These are phyloP conservation scores for Pentamera pediparva DNA, from an alignment of 53 echinoderm and acorn worm genomes.

Conservation along the genomic window DNA sequence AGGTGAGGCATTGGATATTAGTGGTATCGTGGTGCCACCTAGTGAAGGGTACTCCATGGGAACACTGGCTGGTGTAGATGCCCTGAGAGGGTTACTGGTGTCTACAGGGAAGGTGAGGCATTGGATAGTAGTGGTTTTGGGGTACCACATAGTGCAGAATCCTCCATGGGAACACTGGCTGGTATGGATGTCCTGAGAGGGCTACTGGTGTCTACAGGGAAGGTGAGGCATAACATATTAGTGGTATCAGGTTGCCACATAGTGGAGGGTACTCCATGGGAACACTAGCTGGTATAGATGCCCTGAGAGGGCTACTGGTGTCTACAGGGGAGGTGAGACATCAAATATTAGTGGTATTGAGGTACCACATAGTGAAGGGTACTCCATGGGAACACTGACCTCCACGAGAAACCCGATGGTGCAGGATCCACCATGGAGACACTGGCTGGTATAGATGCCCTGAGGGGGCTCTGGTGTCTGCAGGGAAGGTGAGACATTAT, in stretches of 20 bases:
- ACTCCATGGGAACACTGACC: too few species aligned
- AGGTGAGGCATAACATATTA: slow-evolving; percentile 62
- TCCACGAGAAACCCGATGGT: slow-evolving; percentile 56
- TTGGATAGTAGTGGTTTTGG: neutral
- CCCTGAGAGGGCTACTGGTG: slow-evolving; percentile 83
- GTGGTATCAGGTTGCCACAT: too few species aligned
- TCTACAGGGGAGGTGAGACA: slow-evolving; percentile 97
- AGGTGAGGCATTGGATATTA: too few species aligned
- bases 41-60: slow-evolving; percentile 35
- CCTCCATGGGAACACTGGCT: slow-evolving; percentile 59
- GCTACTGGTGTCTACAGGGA: slow-evolving; percentile 85
- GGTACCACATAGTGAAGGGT: too few species aligned
- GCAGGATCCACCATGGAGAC: slow-evolving; percentile 42
- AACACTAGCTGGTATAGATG: slow-evolving; percentile 86
- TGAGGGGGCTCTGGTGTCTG: slow-evolving; percentile 88
- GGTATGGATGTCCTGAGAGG: slow-evolving; percentile 93
- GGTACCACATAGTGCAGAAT: too few species aligned
- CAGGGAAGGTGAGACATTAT: slow-evolving; percentile 99
- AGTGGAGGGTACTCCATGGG: slow-evolving; percentile 41
- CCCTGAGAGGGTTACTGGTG: slow-evolving; percentile 83
- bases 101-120: slow-evolving; percentile 83
- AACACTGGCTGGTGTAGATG: slow-evolving; percentile 85
- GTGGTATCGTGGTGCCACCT: too few species aligned
- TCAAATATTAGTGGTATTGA: too few species aligned
- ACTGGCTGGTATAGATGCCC: slow-evolving; percentile 89